Base-by-base conservation (phyloP, 2,888 invertebrate species). In the Argyra leucocephala region DNA sequence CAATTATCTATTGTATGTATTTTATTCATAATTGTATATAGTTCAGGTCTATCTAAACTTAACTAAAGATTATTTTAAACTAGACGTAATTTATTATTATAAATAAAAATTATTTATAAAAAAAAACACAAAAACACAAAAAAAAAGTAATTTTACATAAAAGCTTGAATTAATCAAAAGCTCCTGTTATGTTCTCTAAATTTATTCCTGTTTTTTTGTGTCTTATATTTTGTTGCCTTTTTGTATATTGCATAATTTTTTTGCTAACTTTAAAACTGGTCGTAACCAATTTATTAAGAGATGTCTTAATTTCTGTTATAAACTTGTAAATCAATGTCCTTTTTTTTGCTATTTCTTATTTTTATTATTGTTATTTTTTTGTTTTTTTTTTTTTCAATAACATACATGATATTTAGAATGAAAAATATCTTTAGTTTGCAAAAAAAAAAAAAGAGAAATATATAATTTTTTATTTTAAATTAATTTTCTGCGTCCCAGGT, bases 321-420 rank as follows among this genome's bases (percentile, higher is more conserved):
- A 48, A 48, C 48, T 18, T 48, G 48, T 48, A 48, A 48, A 48
- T 48, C 48, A 48, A 48, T 48, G 48, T 48, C 48, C 48, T 48
- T 15, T 48, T 37, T 10, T 37, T 37, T 48, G 12, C 18, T 48
- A 48, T 48, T 48, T 15, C 9, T n/a, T n/a, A n/a, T n/a, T n/a
- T n/a, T n/a, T n/a, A n/a, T n/a, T n/a, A n/a, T n/a, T n/a, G n/a
- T n/a, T n/a, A n/a, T n/a, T n/a, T n/a, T n/a, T n/a, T n/a, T n/a
- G n/a, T n/a, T n/a, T n/a, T n/a, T 48, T 15, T 48, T 37, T 10
- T 37, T 37, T 48, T 48, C 18, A 18, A 48, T 48, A 18, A 5
- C 9, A 15, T 48, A 48, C 31, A 31, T 31, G 31, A 31, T 31
- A 12, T n/a, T n/a, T 31, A 31, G 31, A 31, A 31, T 31, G 31